These are phyloP conservation scores for Lasius platythorax DNA, from an alignment of 2,888 invertebrate genomes.

Conservation along the genomic window DNA sequence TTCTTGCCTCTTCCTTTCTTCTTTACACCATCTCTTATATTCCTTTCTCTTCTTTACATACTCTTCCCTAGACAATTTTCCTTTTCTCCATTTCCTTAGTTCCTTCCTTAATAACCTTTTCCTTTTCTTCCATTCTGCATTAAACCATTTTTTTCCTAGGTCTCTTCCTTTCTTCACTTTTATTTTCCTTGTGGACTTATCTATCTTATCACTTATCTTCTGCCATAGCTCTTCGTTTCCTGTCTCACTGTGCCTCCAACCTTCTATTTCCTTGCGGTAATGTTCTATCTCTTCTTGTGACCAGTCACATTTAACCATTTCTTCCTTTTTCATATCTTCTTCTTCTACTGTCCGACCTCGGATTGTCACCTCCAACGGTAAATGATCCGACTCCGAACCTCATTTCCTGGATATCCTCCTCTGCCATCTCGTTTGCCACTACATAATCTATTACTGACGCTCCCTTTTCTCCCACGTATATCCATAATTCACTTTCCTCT, in stretches of 20 bases:
- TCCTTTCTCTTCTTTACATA: not conserved
- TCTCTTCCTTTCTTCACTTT: not conserved
- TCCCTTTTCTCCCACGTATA: not conserved
- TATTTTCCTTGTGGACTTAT: not conserved
- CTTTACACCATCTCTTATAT: not conserved
- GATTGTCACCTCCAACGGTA: not conserved
- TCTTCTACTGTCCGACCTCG: not conserved
- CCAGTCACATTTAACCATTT: not conserved
- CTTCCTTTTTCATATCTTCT: not conserved
- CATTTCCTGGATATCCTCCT: not conserved
- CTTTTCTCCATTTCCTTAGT: not conserved
- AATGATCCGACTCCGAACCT: not conserved
- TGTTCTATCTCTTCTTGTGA: not conserved
- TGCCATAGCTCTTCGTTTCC: not conserved
- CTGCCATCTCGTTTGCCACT: not conserved
- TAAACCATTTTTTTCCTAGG: not conserved
- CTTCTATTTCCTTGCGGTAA: not conserved
- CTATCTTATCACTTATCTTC: not conserved
- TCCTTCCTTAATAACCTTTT: not conserved
- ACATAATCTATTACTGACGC: not conserved
- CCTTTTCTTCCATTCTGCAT: not conserved
- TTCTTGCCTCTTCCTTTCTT: not conserved
- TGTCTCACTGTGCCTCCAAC: not conserved
- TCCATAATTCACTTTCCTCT: not conserved
- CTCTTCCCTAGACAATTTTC: not conserved